phyloP scores from a whole-genome alignment of 2,113 vertebrate genomes.

The Arvicanthis niloticus region DNA sequence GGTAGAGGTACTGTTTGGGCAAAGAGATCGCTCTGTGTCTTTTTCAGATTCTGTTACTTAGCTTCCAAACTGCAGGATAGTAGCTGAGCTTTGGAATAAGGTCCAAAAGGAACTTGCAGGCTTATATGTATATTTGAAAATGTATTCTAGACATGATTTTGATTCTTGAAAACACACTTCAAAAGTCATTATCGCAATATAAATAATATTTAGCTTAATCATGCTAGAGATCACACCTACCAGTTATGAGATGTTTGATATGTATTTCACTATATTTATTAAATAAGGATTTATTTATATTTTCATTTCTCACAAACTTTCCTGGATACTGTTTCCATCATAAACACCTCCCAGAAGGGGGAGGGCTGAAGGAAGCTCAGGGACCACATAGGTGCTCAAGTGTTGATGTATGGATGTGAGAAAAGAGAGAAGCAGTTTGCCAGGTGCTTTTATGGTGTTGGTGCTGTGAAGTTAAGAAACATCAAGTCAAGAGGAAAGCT shows the following conservation, averaged over 20 bases:
- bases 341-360: constrained; percentile 56
- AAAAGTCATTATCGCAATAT: constrained; percentile 41
- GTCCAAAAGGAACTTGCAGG: constrained; percentile 22
- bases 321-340: constrained; percentile 50
- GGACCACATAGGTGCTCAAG: constrained; percentile 40
- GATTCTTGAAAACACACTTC: constrained; percentile 24
- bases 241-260: constrained; percentile 16
- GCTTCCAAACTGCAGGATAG: neutral
- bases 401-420: constrained; percentile 56
- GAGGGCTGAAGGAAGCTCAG: constrained; percentile 55
- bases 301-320: neutral
- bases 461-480: constrained; percentile 77
- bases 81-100: constrained; percentile 44
- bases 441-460: constrained; percentile 46
- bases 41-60: constrained; percentile 43
- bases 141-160: constrained; percentile 21
- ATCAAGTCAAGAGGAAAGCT: constrained; percentile 63
- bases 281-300: neutral
- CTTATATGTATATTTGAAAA: constrained; percentile 7
- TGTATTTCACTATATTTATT: constrained; percentile 38
- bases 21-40: neutral
- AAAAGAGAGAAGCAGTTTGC: constrained; percentile 58
- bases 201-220: constrained; percentile 54
- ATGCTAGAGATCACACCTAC: constrained; percentile 27
- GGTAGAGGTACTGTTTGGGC: neutral